Base-by-base conservation (phyloP, 2,797 vertebrate genomes). In the Enteromius treurensis region DNA sequence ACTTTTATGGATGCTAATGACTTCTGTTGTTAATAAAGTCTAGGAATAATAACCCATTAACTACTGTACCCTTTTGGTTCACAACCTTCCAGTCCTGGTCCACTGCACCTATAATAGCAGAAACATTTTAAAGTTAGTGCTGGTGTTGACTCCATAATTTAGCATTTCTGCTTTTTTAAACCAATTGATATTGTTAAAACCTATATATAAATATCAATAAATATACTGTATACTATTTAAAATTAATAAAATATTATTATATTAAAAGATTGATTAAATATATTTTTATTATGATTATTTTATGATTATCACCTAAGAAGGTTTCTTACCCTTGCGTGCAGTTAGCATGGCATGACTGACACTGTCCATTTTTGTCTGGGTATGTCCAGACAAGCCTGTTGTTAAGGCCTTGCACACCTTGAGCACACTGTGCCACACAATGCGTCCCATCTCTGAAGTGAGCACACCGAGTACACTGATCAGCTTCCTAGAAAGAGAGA, bases 301-400 rank as follows among this genome's bases (percentile, higher is more conserved):
- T 26, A 70, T 47, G 14, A 70, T 64, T 62, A 64, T 77, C 19
- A 64, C 73, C 2, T 3, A 45, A 17, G n/a, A n/a, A 23, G 14
- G 37, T 42, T 29, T 45, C 95, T 95, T 85, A 99, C 98, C 96
- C 96, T 0, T 94, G 91, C 5, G 94, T 95, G 86, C 98, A 99
- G 92, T 97, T 97, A 14, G 85, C 88, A 87, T 98, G 96, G 88
- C 98, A 99, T 26, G 92, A 85, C 87, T 92, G 96, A 85, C 97
- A 99, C 69, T 92, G 86, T 1, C 86, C 89, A 0, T 64, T 84
- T 4, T 84, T n/a, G 1, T 98, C 94, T 0, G 95, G 86, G 0
- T 96, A 98, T 69, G 96, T 98, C 95, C 96, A 98, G 84, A 98
- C 92, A 0, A 95, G 80, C 14, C 86, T 93, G 81, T 93, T 93